Percentiles rank a stretch among this genome's conserved stretches.
Conservation (phyloP, 2,888 invertebrate species). For the Conomelus anceps region DNA sequence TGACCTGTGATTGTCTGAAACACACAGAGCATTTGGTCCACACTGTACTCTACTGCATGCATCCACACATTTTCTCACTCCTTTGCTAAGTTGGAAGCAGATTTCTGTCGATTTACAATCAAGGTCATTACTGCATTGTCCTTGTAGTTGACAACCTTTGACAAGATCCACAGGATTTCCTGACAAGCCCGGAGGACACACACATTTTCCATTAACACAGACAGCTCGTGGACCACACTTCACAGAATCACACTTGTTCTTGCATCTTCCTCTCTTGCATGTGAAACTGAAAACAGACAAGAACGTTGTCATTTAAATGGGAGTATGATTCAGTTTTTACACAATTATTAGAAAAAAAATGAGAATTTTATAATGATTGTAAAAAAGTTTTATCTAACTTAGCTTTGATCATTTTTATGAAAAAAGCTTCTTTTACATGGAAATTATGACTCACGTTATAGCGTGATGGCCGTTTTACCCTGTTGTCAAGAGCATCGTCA, state of each 20-base stretch:
- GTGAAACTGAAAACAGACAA: constrained; percentile 44
- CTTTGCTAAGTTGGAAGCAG: constrained; percentile 77
- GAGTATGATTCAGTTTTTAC: too few relatives aligned
- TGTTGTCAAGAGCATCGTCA: too few relatives aligned
- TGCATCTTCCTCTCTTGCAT: constrained; percentile 66
- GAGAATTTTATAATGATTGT: too few relatives aligned
- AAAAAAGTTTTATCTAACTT: too few relatives aligned
- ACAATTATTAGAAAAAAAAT: too few relatives aligned
- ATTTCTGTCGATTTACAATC: constrained; percentile 80
- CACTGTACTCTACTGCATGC: constrained; percentile 82
- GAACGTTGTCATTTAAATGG: neutral
- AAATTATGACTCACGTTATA: too few relatives aligned
- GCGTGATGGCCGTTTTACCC: too few relatives aligned
- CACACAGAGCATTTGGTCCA: constrained; percentile 82
- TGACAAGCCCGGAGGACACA: constrained; percentile 68
- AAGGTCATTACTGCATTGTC: constrained; percentile 71
- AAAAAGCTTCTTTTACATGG: too few relatives aligned
- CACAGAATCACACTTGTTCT: constrained; percentile 67
- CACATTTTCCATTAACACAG: constrained; percentile 71
- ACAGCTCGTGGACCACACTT: constrained; percentile 75
- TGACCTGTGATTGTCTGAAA: constrained; percentile 75
- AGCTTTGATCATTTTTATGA: too few relatives aligned
- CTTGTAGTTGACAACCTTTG: constrained; percentile 64
- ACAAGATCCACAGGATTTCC: constrained; percentile 66
- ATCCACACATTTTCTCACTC: constrained; percentile 73